Conservation (phyloP, 1,140 invertebrate genomes). For the Zeugodacus cucurbitae region DNA sequence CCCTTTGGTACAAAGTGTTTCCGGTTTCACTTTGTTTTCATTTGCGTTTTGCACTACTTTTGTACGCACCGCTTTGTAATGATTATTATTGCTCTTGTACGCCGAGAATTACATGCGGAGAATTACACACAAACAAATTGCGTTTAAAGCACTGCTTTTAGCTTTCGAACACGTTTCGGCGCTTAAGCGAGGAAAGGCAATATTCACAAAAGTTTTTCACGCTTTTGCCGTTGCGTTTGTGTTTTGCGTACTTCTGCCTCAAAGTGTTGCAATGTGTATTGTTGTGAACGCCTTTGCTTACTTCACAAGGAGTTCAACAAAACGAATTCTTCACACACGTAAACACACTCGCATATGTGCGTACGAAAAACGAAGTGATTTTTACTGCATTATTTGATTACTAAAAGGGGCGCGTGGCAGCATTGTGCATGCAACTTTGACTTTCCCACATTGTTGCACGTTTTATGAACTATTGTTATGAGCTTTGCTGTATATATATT, state of each 20-base stretch:
- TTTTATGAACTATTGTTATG: not conserved
- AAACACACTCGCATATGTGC: no score
- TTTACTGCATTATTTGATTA: not conserved
- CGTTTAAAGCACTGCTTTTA: not conserved
- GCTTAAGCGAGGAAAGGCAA: not conserved
- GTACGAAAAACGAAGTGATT: not conserved
- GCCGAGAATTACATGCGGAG: not conserved
- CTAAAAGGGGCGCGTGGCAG: not conserved
- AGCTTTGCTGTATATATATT: not conserved
- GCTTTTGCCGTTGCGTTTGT: not conserved
- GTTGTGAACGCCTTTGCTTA: not conserved
- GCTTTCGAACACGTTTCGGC: not conserved
- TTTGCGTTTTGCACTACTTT: no score
- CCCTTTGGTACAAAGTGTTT: not conserved
- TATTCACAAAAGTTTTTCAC: not conserved
- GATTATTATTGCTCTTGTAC: constrained; percentile 7
- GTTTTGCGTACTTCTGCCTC: not conserved
- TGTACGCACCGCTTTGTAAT: not conserved
- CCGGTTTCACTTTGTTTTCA: no score
- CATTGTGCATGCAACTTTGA: not conserved
- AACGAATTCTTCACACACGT: not conserved
- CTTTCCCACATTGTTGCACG: not conserved
- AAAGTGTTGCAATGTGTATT: no score
- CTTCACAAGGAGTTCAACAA: not conserved
- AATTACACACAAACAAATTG: not conserved